Percentiles rank a stretch among this genome's conserved stretches.
Conservation (phyloP, 1,140 invertebrate species). For the Nephila pilipes region DNA sequence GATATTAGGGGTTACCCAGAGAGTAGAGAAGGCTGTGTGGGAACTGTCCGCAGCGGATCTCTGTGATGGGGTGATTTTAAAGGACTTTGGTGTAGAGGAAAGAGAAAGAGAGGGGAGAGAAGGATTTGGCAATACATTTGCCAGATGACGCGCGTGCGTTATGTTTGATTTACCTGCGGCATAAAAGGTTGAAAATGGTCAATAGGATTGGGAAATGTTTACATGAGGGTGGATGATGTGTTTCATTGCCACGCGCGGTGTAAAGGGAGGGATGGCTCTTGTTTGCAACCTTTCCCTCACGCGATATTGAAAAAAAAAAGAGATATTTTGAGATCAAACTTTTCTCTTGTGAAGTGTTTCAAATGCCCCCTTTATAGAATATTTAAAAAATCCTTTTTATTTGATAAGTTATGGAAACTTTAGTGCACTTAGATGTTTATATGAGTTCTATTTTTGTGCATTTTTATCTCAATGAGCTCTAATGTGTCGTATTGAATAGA, state of each 20-base stretch:
- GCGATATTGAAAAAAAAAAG: too few relatives aligned
- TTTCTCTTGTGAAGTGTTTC: too few relatives aligned
- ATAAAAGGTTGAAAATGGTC: conserved; percentile 2
- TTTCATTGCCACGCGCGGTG: not conserved
- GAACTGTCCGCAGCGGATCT: conserved; percentile 35
- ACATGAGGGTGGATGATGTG: not conserved
- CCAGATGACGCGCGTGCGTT: conserved; percentile 7
- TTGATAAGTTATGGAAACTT: too few relatives aligned
- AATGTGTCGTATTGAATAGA: too few relatives aligned
- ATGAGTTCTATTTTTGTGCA: too few relatives aligned
- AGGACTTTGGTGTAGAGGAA: not conserved
- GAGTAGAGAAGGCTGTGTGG: not conserved
- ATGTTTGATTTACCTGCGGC: not conserved
- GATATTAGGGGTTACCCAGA: conserved; percentile 24
- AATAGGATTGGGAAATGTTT: not conserved
- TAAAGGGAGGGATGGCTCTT: not conserved
- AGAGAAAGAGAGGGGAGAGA: not conserved
- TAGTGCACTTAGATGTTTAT: too few relatives aligned
- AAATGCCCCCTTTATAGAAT: too few relatives aligned
- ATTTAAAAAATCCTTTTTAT: too few relatives aligned
- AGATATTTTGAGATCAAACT: too few relatives aligned
- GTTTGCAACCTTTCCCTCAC: too few relatives aligned
- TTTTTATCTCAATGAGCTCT: too few relatives aligned
- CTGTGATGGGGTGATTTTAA: conserved; percentile 11
- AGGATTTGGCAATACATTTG: not conserved